A percentile compares a stretch with the other conserved stretches of the same genome.
These are phyloP conservation scores for Phainopepla nitens DNA, from an alignment of 2,113 vertebrate genomes.

Conservation along the genomic window DNA sequence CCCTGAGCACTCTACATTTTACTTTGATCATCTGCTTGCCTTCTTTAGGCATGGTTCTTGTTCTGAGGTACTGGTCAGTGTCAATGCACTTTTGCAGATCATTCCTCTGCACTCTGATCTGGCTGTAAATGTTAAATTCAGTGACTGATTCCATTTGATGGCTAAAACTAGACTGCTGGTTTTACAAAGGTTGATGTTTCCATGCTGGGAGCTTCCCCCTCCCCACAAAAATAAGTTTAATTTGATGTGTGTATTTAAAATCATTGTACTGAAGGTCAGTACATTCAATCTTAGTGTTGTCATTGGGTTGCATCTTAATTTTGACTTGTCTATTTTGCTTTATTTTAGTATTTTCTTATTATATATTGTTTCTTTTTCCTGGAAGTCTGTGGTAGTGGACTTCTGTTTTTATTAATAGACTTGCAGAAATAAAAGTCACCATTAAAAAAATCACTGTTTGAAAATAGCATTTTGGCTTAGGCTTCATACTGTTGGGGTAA, in stretches of 20 bases:
- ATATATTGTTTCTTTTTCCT: not conserved
- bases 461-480: not conserved
- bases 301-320: not conserved
- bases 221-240: not conserved
- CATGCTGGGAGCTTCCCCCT: not conserved
- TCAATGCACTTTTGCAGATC: not conserved
- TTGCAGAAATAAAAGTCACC: not conserved
- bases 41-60: rapidly evolving
- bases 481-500: rapidly evolving
- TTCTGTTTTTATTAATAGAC: not conserved
- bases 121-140: not conserved
- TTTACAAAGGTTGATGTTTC: not conserved
- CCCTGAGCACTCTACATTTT: not conserved
- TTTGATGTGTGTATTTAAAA: not conserved
- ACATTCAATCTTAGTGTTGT: not conserved
- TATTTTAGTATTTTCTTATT: not conserved
- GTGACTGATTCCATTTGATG: not conserved
- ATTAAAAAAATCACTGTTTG: not conserved
- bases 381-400: not conserved
- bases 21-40: not conserved
- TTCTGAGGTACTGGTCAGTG: not conserved
- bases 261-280: not conserved
- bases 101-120: not conserved
- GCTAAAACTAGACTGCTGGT: not conserved
- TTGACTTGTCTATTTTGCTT: not conserved